phyloP scores from a whole-genome alignment of 2,797 vertebrate species.

The Myotis daubentonii region DNA sequence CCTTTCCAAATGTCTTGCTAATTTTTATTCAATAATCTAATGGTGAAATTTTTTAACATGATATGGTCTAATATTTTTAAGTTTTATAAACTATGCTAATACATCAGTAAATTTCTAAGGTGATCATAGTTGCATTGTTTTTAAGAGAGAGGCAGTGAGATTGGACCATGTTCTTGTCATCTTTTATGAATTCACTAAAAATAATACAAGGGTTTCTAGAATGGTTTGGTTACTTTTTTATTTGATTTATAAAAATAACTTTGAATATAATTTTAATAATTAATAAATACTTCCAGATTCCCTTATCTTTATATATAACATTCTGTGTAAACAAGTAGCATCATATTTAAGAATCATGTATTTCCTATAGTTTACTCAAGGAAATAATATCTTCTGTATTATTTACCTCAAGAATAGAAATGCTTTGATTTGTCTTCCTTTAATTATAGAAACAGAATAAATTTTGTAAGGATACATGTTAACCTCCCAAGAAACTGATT shows the following conservation, averaged over 20 bases:
- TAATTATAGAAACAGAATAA: conserved; percentile 17
- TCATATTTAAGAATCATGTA: neutral
- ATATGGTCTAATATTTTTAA: neutral
- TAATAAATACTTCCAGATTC: neutral
- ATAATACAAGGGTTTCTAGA: neutral
- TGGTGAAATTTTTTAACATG: neutral
- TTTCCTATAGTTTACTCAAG: conserved; percentile 5
- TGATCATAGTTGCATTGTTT: neutral
- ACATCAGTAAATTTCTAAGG: conserved; percentile 4
- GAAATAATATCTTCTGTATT: conserved; percentile 14
- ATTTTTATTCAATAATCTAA: neutral
- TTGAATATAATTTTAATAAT: conserved; percentile 43
- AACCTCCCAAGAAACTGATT: neutral
- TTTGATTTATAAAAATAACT: neutral
- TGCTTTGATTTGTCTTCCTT: conserved; percentile 34
- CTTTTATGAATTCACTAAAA: conserved; percentile 17
- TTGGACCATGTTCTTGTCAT: neutral
- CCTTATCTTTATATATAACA: conserved; percentile 30
- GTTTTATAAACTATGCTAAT: neutral
- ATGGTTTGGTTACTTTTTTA: neutral
- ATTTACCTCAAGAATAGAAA: conserved; percentile 12
- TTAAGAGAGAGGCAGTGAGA: neutral
- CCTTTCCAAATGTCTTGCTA: neutral
- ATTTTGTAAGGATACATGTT: neutral
- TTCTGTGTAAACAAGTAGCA: neutral